Evolutionary conservation across 2,113 vertebrate species (phyloP), one percentile per base, ranked within the genome.

Genomic region (Triplophysa tibetana): DNA sequence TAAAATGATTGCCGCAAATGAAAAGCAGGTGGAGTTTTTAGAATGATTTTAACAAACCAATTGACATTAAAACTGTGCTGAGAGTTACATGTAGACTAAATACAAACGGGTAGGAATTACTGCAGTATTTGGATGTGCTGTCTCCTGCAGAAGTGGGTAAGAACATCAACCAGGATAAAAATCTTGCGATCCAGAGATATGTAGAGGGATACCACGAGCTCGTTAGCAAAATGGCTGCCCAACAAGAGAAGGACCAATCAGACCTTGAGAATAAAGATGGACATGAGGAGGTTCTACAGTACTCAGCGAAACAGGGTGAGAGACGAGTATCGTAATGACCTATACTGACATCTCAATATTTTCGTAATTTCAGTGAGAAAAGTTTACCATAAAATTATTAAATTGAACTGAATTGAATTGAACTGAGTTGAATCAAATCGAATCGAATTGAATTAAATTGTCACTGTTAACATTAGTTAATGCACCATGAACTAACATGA

Each of bases 81-180:
- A n/a, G n/a, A 8, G 5, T 13, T 11, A 67, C 48, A 21, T n/a
- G 24, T 33, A 16, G 24, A 38, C 52, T 56, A 19, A 68, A 21
- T n/a, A 67, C 12, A 52, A 54, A 6, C 16, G 2, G 10, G 21
- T 24, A 11, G 21, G 11, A 65, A 19, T 54, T 48, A 54, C 56
- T 8, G 29, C 62, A 17, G 43, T 21, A 2, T 68, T 24, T 2
- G 2, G 48, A 14, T 69, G 2, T 80, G 58, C 21, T 48, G 80
- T 24, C 82, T 50, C 75, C 63, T 83, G 24, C 85, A 93, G 93
- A 93, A 70, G 75, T 93, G 70, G 90, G 85, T 45, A 93, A 92
- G 87, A 92, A 92, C 87, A 88, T 93, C 79, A 94, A 92, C 86
- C 91, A 93, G 88, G 92, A 93, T 68, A 90, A 90, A 75, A 19